Evolutionary conservation across 2,113 vertebrate species (phyloP).

Genomic region (Taurulus bubalis): DNA sequence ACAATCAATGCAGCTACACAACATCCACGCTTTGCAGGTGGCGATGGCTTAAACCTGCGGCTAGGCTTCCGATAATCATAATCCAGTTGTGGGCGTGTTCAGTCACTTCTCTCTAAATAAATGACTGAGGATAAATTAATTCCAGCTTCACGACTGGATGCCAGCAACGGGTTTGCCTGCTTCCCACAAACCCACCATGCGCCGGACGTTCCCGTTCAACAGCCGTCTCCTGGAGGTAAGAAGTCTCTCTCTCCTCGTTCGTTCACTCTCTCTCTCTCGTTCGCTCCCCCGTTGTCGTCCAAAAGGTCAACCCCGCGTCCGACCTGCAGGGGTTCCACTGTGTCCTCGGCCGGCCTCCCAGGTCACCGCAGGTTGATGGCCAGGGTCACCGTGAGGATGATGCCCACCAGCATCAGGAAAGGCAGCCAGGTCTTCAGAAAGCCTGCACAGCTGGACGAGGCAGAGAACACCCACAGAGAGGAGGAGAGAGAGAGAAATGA

Average conservation of each 20-base stretch:
- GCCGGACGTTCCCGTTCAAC: slow-evolving; percentile 15
- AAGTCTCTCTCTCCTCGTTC: slow-evolving; percentile 18
- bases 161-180: slow-evolving; percentile 8
- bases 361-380: slow-evolving; percentile 91
- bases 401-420: slow-evolving; percentile 88
- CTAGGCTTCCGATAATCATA: slow-evolving; percentile 10
- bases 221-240: slow-evolving; percentile 5
- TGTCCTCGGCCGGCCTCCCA: slow-evolving; percentile 1
- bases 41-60: slow-evolving; percentile 26
- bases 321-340: slow-evolving; percentile 36
- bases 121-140: slow-evolving; percentile 25
- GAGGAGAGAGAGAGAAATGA: background rate
- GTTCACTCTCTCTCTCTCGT: no score
- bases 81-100: slow-evolving; percentile 23
- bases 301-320: slow-evolving; percentile 34
- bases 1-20: background rate
- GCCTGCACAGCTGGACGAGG: slow-evolving; percentile 85
- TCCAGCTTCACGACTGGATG: slow-evolving; percentile 27
- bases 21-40: slow-evolving; percentile 23
- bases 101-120: slow-evolving; percentile 24
- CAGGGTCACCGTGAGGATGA: slow-evolving; percentile 87
- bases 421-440: slow-evolving; percentile 99
- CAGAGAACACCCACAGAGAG: slow-evolving; percentile 2
- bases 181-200: slow-evolving; percentile 9
- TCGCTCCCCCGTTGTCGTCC: slow-evolving; percentile 10